Base-by-base conservation (phyloP, 2,888 invertebrate genomes). In the Myathropa florea region DNA sequence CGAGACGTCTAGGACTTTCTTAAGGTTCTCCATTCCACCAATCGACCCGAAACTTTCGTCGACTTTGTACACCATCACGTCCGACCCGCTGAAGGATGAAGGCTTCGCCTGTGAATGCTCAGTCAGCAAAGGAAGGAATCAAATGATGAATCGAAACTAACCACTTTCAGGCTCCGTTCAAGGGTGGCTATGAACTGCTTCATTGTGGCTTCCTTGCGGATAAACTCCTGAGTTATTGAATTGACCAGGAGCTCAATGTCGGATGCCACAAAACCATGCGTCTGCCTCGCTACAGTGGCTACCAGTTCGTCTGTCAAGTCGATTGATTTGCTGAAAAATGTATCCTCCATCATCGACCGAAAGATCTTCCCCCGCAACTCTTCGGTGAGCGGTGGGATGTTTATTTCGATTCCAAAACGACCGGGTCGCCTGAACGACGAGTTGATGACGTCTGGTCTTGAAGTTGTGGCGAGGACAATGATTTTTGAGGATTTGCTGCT, bases 251-350 rank as follows among this genome's bases (percentile, higher is more conserved):
- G 90, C 0, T 91, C 91, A 24, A 95, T 89, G 91, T 95, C 95
- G 3, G 94, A 94, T 4, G 94, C 93, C 7, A 94, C 94, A 91
- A 93, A 95, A 21, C 95, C 95, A 36, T 94, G 94, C 0, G 95
- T 95, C 78, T 93, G 91, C 39, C 91, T 90, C 0, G 94, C 93
- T 0, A 92, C 83, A 10, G 70, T 70, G 7, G 89, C 75, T 2
- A 91, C 67, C 4, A 94, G 71, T 2, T 88, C 70, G 1, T 88
- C 60, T 21, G 67, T 67, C 18, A 89, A 81, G 61, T 70, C 14
- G 4, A 84, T 73, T 6, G 53, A 28, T 46, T 86, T 80, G 0
- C 84, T 84, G 4, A 63, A 64, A 65, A 89, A 83, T 18, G 65
- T 82, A 10, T 89, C 55, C n/a, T 88, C 79, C 21, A 90, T 90